phyloP scores from a whole-genome alignment of 2,797 vertebrate species.

The Rhincodon typus region DNA sequence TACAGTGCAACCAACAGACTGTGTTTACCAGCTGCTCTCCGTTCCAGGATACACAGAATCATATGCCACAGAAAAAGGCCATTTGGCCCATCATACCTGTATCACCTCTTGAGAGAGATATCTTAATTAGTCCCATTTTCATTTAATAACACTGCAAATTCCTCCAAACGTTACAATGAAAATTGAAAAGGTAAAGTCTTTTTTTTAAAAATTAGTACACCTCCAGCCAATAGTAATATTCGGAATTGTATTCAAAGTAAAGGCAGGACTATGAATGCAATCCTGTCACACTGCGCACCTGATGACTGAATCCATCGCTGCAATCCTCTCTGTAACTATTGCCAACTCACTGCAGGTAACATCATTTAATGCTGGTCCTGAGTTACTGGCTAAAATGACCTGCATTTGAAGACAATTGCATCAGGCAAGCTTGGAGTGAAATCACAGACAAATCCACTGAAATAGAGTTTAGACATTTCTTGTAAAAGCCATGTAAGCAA shows the following conservation, averaged over 20 bases:
- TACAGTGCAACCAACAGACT: neutral
- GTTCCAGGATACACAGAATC: neutral
- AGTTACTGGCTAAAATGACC: constrained; percentile 96
- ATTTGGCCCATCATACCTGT: neutral
- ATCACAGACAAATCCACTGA: neutral
- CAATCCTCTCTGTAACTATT: constrained; percentile 80
- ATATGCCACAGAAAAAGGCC: neutral
- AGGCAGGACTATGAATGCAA: neutral
- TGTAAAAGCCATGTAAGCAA: neutral
- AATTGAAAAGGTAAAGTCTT: neutral
- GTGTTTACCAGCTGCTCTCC: neutral
- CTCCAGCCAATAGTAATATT: neutral
- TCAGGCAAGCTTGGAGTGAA: neutral
- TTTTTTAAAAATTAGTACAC: neutral
- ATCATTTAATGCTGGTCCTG: constrained; percentile 86
- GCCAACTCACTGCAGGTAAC: constrained; percentile 90
- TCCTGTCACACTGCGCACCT: constrained; percentile 55
- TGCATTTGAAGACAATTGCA: constrained; percentile 44
- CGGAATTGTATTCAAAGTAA: neutral
- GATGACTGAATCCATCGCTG: constrained; percentile 81
- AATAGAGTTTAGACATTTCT: neutral
- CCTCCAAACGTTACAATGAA: neutral
- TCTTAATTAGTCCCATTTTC: neutral
- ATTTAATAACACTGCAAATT: neutral
- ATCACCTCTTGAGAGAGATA: neutral